These are phyloP conservation scores for Philereme transversata DNA, from an alignment of 2,888 invertebrate species.

Conservation along the genomic window DNA sequence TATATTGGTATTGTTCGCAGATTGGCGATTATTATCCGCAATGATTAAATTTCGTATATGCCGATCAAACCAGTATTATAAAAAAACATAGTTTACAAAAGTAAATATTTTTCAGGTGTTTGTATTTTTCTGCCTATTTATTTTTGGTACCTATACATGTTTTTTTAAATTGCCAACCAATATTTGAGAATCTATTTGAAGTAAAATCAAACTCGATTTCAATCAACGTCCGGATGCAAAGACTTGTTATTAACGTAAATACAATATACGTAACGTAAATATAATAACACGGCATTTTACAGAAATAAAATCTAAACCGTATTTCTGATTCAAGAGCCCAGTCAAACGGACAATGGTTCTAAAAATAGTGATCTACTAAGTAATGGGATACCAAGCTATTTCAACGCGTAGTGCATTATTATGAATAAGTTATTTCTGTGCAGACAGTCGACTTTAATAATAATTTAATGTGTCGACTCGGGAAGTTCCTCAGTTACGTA, in stretches of 20 bases:
- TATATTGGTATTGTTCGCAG: no score
- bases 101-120: no score
- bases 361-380: constrained; percentile 6
- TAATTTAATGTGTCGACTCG: constrained; percentile 64
- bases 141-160: no score
- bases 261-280: no score
- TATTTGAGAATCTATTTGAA: no score
- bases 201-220: not conserved
- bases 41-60: no score
- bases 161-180: no score
- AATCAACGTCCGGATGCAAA: not conserved
- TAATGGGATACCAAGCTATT: constrained; percentile 9
- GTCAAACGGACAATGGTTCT: constrained; percentile 3
- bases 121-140: no score
- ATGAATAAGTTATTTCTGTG: constrained; percentile 28
- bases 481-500: constrained; percentile 54
- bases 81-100: no score
- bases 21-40: no score
- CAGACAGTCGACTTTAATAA: constrained; percentile 54
- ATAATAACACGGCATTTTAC: not conserved
- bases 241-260: constrained; percentile 4
- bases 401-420: constrained; percentile 8
- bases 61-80: no score
- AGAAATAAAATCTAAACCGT: constrained; percentile 7
- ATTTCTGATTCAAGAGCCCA: constrained; percentile 9